Base-by-base conservation (phyloP, 2,113 vertebrate species). In the Carassius carassius region DNA sequence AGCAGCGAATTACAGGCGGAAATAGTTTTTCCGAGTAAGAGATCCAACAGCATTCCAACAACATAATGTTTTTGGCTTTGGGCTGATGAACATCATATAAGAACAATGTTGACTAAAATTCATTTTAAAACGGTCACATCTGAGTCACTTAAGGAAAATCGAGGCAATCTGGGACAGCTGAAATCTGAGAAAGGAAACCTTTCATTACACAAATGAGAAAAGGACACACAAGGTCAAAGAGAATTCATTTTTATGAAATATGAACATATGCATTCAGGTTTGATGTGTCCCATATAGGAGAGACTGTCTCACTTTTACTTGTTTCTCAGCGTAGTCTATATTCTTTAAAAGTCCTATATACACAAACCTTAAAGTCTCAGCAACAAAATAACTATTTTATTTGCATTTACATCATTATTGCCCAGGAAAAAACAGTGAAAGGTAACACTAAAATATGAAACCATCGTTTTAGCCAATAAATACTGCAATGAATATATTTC, bases 51-150 rank as follows among this genome's bases (percentile, higher is more conserved):
- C 44, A 35, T 69, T 81, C 44, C 62, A 69, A 21, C 2, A 21
- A 44, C 62, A 67, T 81, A 29, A 32, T 81, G 62, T 35, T n/a
- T 81, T 51, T 69, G 44, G 79, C 25, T 65, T 69, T 5, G 0
- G 44, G 79, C 79, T 21, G 8, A 17, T 2, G 49, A 32, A 32
- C 74, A 76, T 76, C 47, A 76, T 54, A 25, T 5, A 29, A 14
- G 35, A 62, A 80, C 58, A 62, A 62, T 62, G 37, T 16, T 44
- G 8, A 65, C 1, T 29, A 23, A n/a, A 79, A 79, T 23, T 21
- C 78, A 63, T 41, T 29, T 44, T n/a, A 44, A 62, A 79, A 25
- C 35, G 14, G 19, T 44, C 54, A 23, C 3, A 44, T 63, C 17
- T 44, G 78, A 65, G 60, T 65, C 58, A 47, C 60, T 29, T 19